phyloP scores from a whole-genome alignment of 2,797 vertebrate genomes.

The Malurus splendens region DNA sequence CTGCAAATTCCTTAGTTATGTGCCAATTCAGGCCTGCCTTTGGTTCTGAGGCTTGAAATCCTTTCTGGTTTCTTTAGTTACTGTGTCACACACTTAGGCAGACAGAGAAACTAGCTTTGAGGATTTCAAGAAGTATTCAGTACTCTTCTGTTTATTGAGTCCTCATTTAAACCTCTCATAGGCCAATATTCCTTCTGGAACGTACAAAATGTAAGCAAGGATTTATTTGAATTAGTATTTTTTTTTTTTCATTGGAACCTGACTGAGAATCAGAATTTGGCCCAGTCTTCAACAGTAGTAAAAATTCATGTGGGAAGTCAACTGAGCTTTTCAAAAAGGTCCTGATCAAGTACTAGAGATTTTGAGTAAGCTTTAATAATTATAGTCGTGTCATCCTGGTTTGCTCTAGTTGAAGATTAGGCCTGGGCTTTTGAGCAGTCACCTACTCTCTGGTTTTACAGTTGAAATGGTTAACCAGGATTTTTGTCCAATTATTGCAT shows the following conservation, averaged over 20 bases:
- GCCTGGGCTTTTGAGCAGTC: background rate
- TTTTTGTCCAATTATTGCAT: background rate
- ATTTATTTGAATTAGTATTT: background rate
- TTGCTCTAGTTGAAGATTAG: background rate
- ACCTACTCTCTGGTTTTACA: background rate
- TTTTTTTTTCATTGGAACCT: background rate
- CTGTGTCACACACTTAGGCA: background rate
- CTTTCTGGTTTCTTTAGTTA: background rate
- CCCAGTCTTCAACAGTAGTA: background rate
- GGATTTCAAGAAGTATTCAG: background rate
- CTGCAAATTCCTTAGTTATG: background rate
- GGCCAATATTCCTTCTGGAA: background rate
- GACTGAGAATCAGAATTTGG: background rate
- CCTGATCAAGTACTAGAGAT: background rate
- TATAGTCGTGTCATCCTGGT: background rate
- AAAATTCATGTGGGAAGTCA: background rate
- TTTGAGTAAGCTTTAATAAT: background rate
- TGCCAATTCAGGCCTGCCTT: background rate
- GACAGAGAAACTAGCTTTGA: background rate
- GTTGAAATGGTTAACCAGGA: background rate
- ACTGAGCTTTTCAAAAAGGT: background rate
- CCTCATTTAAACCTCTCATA: background rate
- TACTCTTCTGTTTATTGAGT: background rate
- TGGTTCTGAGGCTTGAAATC: background rate
- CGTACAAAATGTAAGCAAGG: background rate